Conservation (phyloP, 2,888 invertebrate species). For the Sesia apiformis region DNA sequence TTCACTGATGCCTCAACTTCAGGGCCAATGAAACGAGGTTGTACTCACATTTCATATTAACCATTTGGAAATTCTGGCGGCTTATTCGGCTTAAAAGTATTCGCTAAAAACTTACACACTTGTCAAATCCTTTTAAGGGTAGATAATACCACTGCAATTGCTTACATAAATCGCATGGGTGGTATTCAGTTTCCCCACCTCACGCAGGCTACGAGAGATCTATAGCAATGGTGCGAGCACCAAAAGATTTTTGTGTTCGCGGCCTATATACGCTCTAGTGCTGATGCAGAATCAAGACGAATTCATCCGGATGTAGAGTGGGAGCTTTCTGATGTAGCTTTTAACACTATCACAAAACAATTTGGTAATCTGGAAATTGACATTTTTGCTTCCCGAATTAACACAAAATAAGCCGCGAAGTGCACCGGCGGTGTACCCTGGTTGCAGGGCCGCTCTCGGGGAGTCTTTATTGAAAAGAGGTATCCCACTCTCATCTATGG, state of each 20-base stretch:
- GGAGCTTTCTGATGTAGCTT: conserved; percentile 2
- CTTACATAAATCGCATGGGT: conserved; percentile 10
- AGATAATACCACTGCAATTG: conserved; percentile 12
- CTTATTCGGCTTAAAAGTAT: conserved; percentile 8
- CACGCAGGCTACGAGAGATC: conserved; percentile 6
- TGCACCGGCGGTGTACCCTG: too few relatives aligned
- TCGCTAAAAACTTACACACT: conserved; percentile 4
- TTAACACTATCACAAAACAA: neutral
- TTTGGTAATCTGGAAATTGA: conserved; percentile 7
- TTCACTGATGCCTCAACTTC: neutral
- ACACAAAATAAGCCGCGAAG: too few relatives aligned
- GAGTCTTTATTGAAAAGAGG: too few relatives aligned
- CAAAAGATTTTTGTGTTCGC: conserved; percentile 12
- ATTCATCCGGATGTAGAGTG: conserved; percentile 4
- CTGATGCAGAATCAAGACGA: conserved; percentile 10
- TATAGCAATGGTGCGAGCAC: too few relatives aligned
- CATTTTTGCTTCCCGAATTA: conserved; percentile 3
- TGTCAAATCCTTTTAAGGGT: conserved; percentile 5
- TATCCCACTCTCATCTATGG: too few relatives aligned
- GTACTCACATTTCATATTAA: conserved; percentile 10
- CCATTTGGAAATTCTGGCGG: conserved; percentile 7
- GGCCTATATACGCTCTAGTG: too few relatives aligned
- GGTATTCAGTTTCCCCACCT: conserved; percentile 11
- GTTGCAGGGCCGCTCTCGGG: too few relatives aligned
- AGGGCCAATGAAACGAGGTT: conserved; percentile 6